Conservation (phyloP, 1,140 invertebrate genomes). For the Bombus confusus region DNA sequence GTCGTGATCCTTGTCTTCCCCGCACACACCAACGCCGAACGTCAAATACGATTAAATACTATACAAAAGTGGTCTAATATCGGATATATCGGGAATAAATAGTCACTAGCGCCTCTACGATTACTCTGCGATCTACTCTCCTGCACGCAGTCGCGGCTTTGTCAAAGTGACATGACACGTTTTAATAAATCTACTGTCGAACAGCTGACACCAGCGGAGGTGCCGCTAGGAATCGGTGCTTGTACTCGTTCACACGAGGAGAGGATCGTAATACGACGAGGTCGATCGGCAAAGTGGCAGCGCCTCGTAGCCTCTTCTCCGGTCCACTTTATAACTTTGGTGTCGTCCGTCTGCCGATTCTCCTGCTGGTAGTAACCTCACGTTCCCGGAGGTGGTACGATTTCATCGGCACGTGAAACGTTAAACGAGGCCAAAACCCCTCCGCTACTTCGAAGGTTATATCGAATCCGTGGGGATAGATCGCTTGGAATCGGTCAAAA, state of each 20-base stretch:
- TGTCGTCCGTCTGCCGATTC: slow-evolving; percentile 32
- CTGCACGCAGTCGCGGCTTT: background rate
- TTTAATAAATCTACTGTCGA: background rate
- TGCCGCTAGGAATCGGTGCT: slow-evolving; percentile 15
- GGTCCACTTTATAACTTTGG: slow-evolving; percentile 80
- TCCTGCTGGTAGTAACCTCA: slow-evolving; percentile 26
- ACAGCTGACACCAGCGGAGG: slow-evolving; percentile 47
- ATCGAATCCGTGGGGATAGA: slow-evolving; percentile 72
- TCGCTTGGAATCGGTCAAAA: slow-evolving; percentile 61
- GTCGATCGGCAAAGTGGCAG: slow-evolving; percentile 75
- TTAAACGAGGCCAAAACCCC: slow-evolving; percentile 77
- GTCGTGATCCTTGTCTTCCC: background rate
- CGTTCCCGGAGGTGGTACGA: slow-evolving; percentile 52
- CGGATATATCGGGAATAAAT: background rate
- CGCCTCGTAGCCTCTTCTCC: slow-evolving; percentile 69
- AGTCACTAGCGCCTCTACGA: background rate
- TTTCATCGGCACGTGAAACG: slow-evolving; percentile 18
- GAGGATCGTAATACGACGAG: slow-evolving; percentile 59
- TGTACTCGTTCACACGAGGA: slow-evolving; percentile 19
- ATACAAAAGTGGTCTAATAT: background rate
- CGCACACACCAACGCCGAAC: background rate
- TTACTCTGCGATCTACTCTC: background rate
- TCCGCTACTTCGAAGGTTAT: slow-evolving; percentile 17
- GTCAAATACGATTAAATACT: background rate
- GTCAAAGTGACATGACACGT: slow-evolving; percentile 49